Evolutionary conservation across 2,113 vertebrate species (phyloP).

Genomic region (Vulpes lagopus): DNA sequence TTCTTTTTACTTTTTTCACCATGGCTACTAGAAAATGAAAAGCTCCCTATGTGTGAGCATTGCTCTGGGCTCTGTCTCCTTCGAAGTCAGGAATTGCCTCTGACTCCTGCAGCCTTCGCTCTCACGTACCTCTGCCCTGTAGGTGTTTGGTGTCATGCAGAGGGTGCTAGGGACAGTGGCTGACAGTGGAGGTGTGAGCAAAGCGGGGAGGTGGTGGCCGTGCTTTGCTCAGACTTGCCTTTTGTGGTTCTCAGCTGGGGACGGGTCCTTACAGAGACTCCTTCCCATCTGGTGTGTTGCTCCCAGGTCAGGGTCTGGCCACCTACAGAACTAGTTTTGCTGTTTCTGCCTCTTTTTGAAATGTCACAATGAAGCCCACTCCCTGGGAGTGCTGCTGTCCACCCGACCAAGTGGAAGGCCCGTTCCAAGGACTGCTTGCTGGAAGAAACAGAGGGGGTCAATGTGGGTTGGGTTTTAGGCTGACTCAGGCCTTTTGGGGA

Average conservation of each 20-base stretch:
- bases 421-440: background rate
- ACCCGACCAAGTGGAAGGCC: too few species aligned
- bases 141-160: background rate
- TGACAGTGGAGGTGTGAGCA: background rate
- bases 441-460: fast-evolving
- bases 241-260: background rate
- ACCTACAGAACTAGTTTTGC: background rate
- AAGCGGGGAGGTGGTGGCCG: background rate
- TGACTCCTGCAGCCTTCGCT: fast-evolving
- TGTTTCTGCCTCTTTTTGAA: background rate
- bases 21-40: background rate
- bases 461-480: background rate
- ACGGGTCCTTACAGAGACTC: background rate
- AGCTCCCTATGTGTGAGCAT: background rate
- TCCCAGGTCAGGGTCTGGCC: background rate
- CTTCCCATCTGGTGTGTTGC: background rate
- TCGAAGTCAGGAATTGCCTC: background rate
- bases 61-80: background rate
- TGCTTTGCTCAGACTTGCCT: background rate
- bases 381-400: fast-evolving
- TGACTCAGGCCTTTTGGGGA: background rate
- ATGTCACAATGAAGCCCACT: background rate
- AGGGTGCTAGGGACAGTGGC: background rate
- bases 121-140: background rate
- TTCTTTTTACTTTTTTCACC: background rate